These are phyloP conservation scores for Ophthalmolycus amberensis DNA, from an alignment of 2,113 vertebrate species.

Conservation along the genomic window DNA sequence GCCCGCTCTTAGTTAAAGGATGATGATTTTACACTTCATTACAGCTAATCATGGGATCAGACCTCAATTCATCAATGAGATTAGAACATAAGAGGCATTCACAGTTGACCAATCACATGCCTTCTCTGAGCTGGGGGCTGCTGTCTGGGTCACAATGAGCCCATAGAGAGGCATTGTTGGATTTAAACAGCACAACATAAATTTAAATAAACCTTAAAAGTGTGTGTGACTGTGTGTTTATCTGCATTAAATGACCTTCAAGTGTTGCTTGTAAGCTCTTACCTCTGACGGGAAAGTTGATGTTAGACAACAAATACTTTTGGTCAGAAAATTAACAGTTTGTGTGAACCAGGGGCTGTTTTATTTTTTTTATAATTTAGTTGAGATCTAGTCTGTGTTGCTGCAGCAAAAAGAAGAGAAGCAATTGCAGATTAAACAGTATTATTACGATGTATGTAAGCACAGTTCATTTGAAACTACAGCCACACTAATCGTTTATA, in stretches of 20 bases:
- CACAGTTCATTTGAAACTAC: background rate
- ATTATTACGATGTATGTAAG: background rate
- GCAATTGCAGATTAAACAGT: background rate
- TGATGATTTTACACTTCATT: conserved; percentile 61
- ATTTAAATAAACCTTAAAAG: conserved; percentile 32
- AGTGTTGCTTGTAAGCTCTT: background rate
- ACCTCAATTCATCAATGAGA: conserved; percentile 55
- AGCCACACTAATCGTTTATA: background rate
- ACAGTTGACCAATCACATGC: conserved; percentile 67
- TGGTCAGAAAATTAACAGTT: background rate
- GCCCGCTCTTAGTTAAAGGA: conserved; percentile 5
- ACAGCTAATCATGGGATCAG: conserved; percentile 65
- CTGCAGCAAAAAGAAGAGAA: background rate
- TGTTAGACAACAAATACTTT: background rate
- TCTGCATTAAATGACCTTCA: background rate
- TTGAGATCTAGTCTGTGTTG: background rate
- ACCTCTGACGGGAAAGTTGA: background rate
- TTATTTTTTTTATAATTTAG: background rate
- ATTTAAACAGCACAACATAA: conserved; percentile 49
- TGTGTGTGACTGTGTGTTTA: conserved; percentile 12
- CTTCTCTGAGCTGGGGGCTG: conserved; percentile 50
- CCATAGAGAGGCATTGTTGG: conserved; percentile 51
- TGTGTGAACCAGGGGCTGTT: background rate
- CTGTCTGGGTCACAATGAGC: conserved; percentile 60
- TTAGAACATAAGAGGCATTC: conserved; percentile 63